Conservation (phyloP, 2,888 invertebrate genomes). For the Lasioglossum lativentre region DNA sequence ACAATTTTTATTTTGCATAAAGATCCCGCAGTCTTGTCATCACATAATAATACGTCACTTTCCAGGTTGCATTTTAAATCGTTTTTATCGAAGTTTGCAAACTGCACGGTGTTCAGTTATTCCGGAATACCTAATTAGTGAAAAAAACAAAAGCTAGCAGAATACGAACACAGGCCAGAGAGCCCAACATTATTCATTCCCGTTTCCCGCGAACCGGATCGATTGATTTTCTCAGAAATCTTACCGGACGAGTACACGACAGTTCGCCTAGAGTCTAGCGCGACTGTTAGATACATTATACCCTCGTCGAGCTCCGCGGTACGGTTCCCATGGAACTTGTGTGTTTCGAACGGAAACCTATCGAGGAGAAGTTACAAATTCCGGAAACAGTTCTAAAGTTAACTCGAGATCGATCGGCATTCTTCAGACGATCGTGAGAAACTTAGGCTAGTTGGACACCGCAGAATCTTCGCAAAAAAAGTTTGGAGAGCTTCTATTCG, state of each 20-base stretch:
- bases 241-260: neutral
- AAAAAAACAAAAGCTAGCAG: neutral
- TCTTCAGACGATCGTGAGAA: slow-evolving; percentile 22
- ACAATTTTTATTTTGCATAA: too few relatives aligned
- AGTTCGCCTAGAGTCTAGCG: slow-evolving; percentile 1
- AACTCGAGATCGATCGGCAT: slow-evolving; percentile 16
- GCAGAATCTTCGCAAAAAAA: neutral
- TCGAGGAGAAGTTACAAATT: neutral
- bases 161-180: neutral
- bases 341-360: neutral
- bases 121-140: neutral
- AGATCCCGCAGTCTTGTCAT: too few relatives aligned
- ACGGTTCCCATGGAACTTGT: neutral
- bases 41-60: too few relatives aligned
- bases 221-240: slow-evolving; percentile 42
- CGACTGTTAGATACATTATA: slow-evolving; percentile 5
- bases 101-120: neutral
- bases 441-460: neutral
- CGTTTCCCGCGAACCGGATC: slow-evolving; percentile 12
- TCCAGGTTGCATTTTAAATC: too few relatives aligned
- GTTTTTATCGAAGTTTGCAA: too few relatives aligned
- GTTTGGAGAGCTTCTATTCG: neutral
- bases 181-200: neutral
- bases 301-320: neutral
- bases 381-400: neutral